phyloP scores from a whole-genome alignment of 2,113 vertebrate species.

The Phaethornis superciliosus region DNA sequence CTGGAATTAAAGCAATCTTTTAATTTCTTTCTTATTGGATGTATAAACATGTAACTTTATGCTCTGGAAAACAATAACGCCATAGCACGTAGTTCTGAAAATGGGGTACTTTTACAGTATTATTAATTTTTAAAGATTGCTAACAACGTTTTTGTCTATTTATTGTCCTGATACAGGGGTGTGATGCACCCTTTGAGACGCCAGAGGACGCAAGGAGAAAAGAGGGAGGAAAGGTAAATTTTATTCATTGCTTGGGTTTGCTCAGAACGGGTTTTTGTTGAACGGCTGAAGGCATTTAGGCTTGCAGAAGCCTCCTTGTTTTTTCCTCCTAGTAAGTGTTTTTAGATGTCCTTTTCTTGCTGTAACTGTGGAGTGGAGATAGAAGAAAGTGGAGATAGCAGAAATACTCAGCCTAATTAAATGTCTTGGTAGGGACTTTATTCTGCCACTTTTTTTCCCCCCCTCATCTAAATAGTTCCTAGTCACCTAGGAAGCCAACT shows the following conservation, averaged over 20 bases:
- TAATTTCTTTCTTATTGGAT: not conserved
- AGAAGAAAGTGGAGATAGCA: too few relatives aligned
- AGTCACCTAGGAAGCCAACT: not conserved
- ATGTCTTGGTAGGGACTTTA: too few relatives aligned
- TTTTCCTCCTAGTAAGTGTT: not conserved
- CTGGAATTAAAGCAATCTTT: not conserved
- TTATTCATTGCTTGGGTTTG: accelerated
- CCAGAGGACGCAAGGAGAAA: not conserved
- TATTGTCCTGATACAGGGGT: accelerated
- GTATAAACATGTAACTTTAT: not conserved
- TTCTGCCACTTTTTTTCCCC: too few relatives aligned
- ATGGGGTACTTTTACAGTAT: not conserved
- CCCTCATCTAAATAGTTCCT: too few relatives aligned
- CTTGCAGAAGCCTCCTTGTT: not conserved
- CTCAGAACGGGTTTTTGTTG: accelerated
- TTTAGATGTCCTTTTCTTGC: not conserved
- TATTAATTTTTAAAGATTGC: not conserved
- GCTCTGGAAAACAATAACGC: not conserved
- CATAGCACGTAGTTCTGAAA: accelerated
- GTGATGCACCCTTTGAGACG: not conserved
- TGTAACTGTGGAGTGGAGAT: too few relatives aligned
- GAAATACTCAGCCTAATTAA: too few relatives aligned
- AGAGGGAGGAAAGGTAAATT: not conserved
- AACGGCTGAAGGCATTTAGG: too few relatives aligned
- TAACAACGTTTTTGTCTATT: accelerated